Evolutionary conservation across 1,140 invertebrate genomes (phyloP).

Genomic region (Brachionus asplanchnoidis): DNA sequence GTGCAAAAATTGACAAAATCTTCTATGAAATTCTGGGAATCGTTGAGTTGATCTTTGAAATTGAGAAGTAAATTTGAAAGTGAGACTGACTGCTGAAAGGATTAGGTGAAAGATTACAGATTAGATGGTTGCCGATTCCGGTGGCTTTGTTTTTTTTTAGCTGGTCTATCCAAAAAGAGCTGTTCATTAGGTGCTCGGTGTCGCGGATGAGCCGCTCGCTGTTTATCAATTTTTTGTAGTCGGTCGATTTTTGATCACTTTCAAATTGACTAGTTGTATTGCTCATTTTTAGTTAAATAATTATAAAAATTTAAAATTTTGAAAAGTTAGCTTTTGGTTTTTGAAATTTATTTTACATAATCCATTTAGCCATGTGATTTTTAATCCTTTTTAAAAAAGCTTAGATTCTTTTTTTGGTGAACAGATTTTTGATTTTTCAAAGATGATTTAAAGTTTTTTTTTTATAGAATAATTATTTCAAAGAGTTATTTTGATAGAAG

Average conservation of each 20-base stretch:
- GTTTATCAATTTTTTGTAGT: neutral
- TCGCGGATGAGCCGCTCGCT: neutral
- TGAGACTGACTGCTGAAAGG: neutral
- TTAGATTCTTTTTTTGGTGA: too few species aligned
- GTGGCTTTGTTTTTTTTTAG: constrained; percentile 7
- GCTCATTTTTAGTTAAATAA: neutral
- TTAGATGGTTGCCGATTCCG: neutral
- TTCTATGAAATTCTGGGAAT: neutral
- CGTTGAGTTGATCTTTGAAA: neutral
- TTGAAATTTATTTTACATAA: neutral
- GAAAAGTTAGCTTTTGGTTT: neutral
- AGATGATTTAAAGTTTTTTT: too few species aligned
- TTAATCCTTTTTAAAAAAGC: neutral
- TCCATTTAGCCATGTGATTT: neutral
- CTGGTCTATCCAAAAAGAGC: constrained; percentile 13
- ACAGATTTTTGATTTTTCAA: too few species aligned
- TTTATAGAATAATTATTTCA: too few species aligned
- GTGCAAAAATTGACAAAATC: constrained; percentile 17
- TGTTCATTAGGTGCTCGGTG: constrained; percentile 15
- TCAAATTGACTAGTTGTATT: neutral
- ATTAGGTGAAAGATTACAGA: neutral
- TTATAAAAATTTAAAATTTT: too few species aligned
- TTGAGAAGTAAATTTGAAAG: too few species aligned
- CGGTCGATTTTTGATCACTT: neutral
- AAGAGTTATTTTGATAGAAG: too few species aligned